Evolutionary conservation across 1,140 invertebrate genomes (phyloP), one percentile per base, ranked within the genome.

Genomic region (Platyscapa corneri): DNA sequence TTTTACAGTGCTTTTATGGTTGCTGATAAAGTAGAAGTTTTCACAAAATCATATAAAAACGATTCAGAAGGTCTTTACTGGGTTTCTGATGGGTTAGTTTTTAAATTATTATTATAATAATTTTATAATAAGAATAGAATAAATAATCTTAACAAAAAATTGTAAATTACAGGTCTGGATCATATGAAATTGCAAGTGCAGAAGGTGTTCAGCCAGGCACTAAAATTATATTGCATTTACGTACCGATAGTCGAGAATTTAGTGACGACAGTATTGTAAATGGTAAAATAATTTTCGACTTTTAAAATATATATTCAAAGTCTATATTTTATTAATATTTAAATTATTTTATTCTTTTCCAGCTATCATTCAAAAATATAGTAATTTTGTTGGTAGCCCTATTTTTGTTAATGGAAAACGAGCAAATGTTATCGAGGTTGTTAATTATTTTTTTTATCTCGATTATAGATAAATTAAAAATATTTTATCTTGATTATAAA

Each of bases 1-100:
- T 99, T 99, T 92, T 99, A 99, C 90, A 99, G 98, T 67, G 96
- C 97, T 0, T 99, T 99, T 92, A 99, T 99, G 97, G 98, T 99
- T 1, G 97, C 98, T 80, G 96, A 99, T 88, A 97, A 97, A 92
- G 97, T 99, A 27, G 97, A 98, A 90, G 98, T 99, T 0, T 99
- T 94, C 90, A 98, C 98, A 12, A 95, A 95, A 89, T 94, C 93
- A 74, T 95, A 95, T 83, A 94, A 94, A n/a, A 91, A 90, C 10
- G 94, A 94, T 83, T 94, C 95, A 1, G 93, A 94, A 27, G 97
- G 97, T 27, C 96, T 96, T 88, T 95, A 96, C 89, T 99, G 98
- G 98, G 93, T 94, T 56, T 98, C 97, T 74, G 97, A 99, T 94
- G 98, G 98, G 96, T 97, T 94, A 92, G 90, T 90, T 34, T 81